phyloP scores from a whole-genome alignment of 2,888 invertebrate genomes.

The Sphaerophoria rueppellii region DNA sequence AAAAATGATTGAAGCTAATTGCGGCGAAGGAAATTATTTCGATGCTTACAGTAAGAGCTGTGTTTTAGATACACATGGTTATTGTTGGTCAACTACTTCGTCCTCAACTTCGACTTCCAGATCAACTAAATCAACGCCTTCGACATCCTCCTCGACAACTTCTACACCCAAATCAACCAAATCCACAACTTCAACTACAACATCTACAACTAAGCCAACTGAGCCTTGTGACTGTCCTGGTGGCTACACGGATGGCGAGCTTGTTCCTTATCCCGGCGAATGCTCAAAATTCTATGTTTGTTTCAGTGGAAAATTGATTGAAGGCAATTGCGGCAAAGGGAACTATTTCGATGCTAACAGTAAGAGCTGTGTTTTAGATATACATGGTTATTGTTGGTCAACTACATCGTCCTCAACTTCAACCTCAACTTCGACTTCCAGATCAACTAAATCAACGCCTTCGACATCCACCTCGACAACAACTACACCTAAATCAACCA shows the following conservation, averaged over 20 bases:
- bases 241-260: slow-evolving; percentile 75
- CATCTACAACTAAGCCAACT: not conserved
- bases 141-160: not conserved
- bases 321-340: slow-evolving; percentile 60
- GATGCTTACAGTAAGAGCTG: slow-evolving; percentile 51
- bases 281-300: slow-evolving; percentile 77
- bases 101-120: slow-evolving; percentile 20
- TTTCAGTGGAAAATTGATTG: slow-evolving; percentile 72
- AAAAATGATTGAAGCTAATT: slow-evolving; percentile 69
- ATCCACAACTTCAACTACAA: not conserved
- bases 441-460: slow-evolving; percentile 10
- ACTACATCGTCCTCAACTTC: not conserved
- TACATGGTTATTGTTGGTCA: not conserved
- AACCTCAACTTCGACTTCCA: slow-evolving; percentile 49
- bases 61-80: slow-evolving; percentile 24
- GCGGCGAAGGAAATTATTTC: slow-evolving; percentile 67
- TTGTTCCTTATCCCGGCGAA: slow-evolving; percentile 74
- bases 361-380: slow-evolving; percentile 51
- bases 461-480: not conserved
- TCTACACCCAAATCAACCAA: slow-evolving; percentile 31
- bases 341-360: slow-evolving; percentile 58
- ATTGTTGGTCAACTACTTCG: slow-evolving; percentile 31
- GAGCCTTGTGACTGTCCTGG: slow-evolving; percentile 74
- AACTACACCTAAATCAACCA: not conserved
- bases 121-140: slow-evolving; percentile 53